These are phyloP conservation scores for Trypoxylus dichotomus DNA, from an alignment of 1,140 invertebrate species.

Conservation along the genomic window DNA sequence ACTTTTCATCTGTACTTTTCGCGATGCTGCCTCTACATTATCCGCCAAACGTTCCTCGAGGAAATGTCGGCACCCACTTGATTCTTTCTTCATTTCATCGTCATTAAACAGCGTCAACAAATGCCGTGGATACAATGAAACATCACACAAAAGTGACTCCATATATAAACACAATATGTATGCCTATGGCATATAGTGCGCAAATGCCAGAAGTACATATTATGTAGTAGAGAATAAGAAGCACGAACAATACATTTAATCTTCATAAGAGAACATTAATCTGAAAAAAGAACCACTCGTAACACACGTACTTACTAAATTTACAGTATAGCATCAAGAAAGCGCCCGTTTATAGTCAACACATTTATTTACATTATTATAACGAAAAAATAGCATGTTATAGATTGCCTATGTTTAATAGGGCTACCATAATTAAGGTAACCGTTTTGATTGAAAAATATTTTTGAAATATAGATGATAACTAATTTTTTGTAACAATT, in stretches of 20 bases:
- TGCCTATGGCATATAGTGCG: background rate
- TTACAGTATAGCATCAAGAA: no score
- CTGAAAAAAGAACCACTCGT: no score
- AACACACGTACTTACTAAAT: no score
- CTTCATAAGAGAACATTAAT: background rate
- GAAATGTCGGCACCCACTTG: conserved; percentile 7
- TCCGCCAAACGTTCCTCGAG: background rate
- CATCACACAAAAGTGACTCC: background rate
- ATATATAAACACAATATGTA: background rate
- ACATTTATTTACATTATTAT: no score
- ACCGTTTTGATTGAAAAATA: no score
- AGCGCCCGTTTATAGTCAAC: no score
- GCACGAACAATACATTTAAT: background rate
- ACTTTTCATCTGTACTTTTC: conserved; percentile 8
- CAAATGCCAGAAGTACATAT: background rate
- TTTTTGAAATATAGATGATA: no score
- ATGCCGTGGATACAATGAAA: background rate
- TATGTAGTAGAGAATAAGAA: background rate
- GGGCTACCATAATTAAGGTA: no score
- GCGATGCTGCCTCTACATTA: background rate
- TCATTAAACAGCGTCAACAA: background rate
- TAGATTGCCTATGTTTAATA: no score
- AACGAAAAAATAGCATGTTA: no score
- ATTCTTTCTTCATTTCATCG: background rate
- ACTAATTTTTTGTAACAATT: no score